Evolutionary conservation across 2,888 invertebrate genomes (phyloP), one percentile per base, ranked within the genome.

Genomic region (Netelia inedita): DNA sequence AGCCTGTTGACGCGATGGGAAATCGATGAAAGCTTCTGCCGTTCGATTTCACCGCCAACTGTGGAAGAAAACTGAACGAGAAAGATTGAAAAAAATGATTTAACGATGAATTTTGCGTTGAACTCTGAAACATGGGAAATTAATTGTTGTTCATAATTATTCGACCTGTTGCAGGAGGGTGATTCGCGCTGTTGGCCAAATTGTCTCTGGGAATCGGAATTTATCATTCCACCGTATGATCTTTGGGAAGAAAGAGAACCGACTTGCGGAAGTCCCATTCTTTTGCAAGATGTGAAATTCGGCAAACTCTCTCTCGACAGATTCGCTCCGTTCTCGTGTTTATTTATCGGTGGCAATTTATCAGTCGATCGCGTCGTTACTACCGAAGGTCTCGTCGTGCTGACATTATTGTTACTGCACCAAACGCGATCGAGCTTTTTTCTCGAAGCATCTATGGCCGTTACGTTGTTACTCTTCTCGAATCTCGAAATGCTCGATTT

Each of bases 11-110:
- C 1, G 76, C 74, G 14, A 83, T 78, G 35, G 83, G 74, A 65
- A 83, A 83, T 57, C 85, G 65, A 23, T 84, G 80, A 43, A 75
- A 74, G 59, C 65, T 68, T 55, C 72, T 53, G n/a, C 78, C 79
- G 1, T 74, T 76, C 23, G 84, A 83, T 79, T 75, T 82, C 59
- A 82, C 55, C 1, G 83, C 75, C 71, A 88, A 86, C 57, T 88
- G 85, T 28, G 89, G 88, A 53, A 89, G 81, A 21, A 88, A 87
- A 65, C 88, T 88, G 43, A 9, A 21, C 3, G 8, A 14, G 43
- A 46, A 61, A 66, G 16, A 35, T 61, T 2, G 11, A 63, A 9
- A 43, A 16, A 23, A 28, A 16, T 19, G 3, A 41, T 1, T 5
- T 14, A 74, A 53, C 9, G 0, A 19, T 59, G 41, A 21, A 21